These are phyloP conservation scores for Acanthosepion lycidas DNA, from an alignment of 2,888 invertebrate species.

Conservation along the genomic window DNA sequence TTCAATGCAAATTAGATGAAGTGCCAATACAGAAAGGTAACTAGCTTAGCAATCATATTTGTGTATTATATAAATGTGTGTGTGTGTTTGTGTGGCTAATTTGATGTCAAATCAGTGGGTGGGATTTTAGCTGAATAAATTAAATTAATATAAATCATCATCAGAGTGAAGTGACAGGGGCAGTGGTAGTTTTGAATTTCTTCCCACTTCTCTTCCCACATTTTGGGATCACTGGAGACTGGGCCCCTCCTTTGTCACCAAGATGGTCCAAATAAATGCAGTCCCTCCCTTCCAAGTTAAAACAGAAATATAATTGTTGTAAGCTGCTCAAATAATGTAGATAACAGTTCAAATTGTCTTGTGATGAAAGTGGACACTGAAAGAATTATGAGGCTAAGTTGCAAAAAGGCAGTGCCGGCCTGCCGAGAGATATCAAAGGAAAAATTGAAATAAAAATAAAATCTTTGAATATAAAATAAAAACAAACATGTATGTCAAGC, in stretches of 20 bases:
- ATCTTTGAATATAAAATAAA: neutral
- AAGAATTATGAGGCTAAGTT: neutral
- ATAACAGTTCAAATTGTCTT: conserved; percentile 11
- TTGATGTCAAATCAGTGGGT: conserved; percentile 13
- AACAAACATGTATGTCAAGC: neutral
- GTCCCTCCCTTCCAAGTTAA: conserved; percentile 15
- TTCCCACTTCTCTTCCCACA: neutral
- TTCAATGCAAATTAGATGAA: conserved; percentile 16
- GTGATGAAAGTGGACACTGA: neutral
- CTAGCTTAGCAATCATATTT: neutral
- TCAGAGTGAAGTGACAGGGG: neutral
- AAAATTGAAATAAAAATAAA: neutral
- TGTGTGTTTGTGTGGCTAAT: neutral
- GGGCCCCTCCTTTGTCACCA: conserved; percentile 33
- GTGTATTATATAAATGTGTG: neutral
- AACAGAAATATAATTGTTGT: conserved; percentile 1
- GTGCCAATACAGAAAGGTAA: neutral
- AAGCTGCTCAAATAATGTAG: neutral
- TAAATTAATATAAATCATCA: conserved; percentile 33
- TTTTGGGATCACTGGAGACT: neutral
- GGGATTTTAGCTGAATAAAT: neutral
- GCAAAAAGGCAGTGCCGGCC: neutral
- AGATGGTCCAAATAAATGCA: neutral
- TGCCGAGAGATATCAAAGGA: neutral
- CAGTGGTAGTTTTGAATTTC: neutral